phyloP scores from a whole-genome alignment of 1,140 invertebrate species.

The Oedothorax gibbosus region DNA sequence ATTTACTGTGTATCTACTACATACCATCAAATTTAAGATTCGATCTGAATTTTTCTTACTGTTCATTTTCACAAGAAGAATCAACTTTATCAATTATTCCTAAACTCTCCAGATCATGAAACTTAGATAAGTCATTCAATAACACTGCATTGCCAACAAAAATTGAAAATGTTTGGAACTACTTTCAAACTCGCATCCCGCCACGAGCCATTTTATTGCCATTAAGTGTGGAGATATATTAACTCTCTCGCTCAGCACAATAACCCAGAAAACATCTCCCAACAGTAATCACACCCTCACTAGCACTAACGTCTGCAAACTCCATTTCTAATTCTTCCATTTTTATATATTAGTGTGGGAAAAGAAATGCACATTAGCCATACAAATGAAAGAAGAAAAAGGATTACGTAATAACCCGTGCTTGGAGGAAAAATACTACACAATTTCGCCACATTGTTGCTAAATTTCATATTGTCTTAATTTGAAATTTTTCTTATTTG shows the following conservation, averaged over 20 bases:
- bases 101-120: no score
- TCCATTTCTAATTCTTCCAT: background rate
- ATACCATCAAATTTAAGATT: background rate
- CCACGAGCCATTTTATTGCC: conserved; percentile 4
- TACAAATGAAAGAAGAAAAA: no score
- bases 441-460: no score
- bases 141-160: background rate
- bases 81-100: conserved; percentile 1
- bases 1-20: background rate
- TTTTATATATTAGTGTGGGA: background rate
- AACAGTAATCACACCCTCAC: background rate
- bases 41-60: background rate
- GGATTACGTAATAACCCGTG: no score
- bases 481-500: no score
- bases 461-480: no score
- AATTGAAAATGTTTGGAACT: background rate
- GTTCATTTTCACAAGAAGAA: no score
- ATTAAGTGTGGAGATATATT: background rate
- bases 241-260: background rate
- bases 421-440: no score
- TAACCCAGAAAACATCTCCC: background rate
- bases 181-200: background rate
- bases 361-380: no score
- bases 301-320: no score
- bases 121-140: background rate